Evolutionary conservation across 2,113 vertebrate species (phyloP).

Genomic region (Campylomormyrus tamandua): DNA sequence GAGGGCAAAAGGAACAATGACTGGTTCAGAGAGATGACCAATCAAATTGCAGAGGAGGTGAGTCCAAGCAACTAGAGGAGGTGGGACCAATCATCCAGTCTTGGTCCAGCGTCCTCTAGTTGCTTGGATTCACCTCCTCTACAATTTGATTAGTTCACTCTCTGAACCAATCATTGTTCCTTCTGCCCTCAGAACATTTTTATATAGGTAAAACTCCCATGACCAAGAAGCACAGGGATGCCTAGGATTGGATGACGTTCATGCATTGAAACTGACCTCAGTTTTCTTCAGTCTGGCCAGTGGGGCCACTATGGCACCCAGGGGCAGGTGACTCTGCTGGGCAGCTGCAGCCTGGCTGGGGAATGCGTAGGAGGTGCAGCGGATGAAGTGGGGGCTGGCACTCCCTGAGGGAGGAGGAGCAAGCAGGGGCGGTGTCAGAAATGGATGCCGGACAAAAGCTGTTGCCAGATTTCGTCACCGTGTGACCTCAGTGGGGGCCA

Average conservation of each 20-base stretch:
- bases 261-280: slow-evolving; percentile 42
- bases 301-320: slow-evolving; percentile 59
- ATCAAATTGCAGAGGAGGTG: too few species aligned
- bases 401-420: slow-evolving; percentile 41
- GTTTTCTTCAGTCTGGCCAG: slow-evolving; percentile 36
- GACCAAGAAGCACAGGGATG: neutral
- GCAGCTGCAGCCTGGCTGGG: slow-evolving; percentile 53
- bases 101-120: too few species aligned
- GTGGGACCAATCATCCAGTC: too few species aligned
- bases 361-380: slow-evolving; percentile 55
- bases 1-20: too few species aligned
- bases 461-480: neutral
- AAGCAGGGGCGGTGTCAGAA: neutral
- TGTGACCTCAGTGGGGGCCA: neutral
- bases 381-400: slow-evolving; percentile 52
- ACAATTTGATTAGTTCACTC: too few species aligned
- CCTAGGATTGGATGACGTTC: neutral
- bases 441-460: neutral
- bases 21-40: too few species aligned
- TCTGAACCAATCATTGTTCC: too few species aligned
- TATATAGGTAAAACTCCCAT: too few species aligned
- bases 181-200: too few species aligned
- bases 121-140: too few species aligned
- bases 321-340: slow-evolving; percentile 55
- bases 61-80: too few species aligned